These are phyloP conservation scores for Clangula hyemalis DNA, from an alignment of 2,797 vertebrate genomes.

Conservation along the genomic window DNA sequence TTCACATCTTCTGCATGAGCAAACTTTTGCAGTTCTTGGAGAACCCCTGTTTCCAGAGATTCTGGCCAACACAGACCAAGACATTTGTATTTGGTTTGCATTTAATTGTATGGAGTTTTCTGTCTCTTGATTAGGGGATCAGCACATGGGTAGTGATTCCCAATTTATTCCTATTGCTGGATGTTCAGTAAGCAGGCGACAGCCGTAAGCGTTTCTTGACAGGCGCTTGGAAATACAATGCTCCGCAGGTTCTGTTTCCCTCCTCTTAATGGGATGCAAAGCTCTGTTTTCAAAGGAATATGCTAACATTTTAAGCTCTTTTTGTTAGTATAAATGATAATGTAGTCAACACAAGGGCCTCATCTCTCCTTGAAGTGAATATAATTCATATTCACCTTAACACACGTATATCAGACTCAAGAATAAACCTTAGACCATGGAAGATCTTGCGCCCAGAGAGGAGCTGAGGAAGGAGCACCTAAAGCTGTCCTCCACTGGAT, in stretches of 20 bases:
- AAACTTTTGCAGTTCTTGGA: background rate
- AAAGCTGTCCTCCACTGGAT: background rate
- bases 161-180: conserved; percentile 43
- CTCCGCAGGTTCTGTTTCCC: conserved; percentile 52
- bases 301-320: conserved; percentile 58
- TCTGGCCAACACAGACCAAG: fast-evolving
- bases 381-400: conserved; percentile 61
- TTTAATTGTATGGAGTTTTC: background rate
- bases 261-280: conserved; percentile 72
- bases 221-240: conserved; percentile 58
- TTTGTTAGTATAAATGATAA: conserved; percentile 65
- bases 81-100: background rate
- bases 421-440: background rate
- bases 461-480: background rate
- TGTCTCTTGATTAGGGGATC: background rate
- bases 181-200: conserved; percentile 51
- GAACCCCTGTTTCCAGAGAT: fast-evolving
- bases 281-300: conserved; percentile 60
- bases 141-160: background rate
- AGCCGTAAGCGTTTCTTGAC: conserved; percentile 64
- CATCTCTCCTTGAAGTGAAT: conserved; percentile 64
- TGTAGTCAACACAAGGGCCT: conserved; percentile 71
- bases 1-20: fast-evolving
- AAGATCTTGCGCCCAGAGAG: background rate
- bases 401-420: background rate